A percentile compares a stretch with the other conserved stretches of the same genome.
These are phyloP conservation scores for Aricia agestis DNA, from an alignment of 1,140 invertebrate genomes.

Conservation along the genomic window DNA sequence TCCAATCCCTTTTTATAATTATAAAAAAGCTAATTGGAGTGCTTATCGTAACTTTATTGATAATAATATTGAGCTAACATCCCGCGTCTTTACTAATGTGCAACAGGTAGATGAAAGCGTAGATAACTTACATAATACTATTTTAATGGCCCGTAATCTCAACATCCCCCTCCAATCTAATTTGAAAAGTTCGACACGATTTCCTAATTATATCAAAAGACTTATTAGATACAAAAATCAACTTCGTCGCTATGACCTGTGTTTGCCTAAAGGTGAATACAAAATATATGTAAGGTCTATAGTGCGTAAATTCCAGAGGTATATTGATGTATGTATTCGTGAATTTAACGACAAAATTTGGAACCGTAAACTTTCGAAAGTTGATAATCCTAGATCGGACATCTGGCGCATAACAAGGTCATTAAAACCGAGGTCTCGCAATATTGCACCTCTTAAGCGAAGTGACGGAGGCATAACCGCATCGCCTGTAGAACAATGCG, in stretches of 20 bases:
- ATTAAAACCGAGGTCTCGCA: not conserved
- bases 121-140: not conserved
- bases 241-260: not conserved
- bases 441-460: not conserved
- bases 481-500: not conserved
- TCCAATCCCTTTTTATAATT: not conserved
- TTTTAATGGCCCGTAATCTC: not conserved
- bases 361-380: conserved; percentile 19
- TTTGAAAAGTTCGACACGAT: not conserved
- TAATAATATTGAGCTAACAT: not conserved
- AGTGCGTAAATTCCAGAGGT: not conserved
- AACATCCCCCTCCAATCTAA: not conserved
- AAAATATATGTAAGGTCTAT: not conserved
- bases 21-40: not conserved
- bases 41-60: not conserved
- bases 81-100: not conserved
- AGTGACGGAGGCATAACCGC: not conserved
- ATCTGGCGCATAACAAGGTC: conserved; percentile 24
- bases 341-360: conserved; percentile 15
- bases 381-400: conserved; percentile 23
- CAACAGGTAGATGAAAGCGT: too few relatives aligned
- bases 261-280: not conserved
- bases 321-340: not conserved
- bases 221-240: conserved; percentile 3
- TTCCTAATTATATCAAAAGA: not conserved